Evolutionary conservation across 2,113 vertebrate genomes (phyloP), one percentile per base, ranked within the genome.

Genomic region (Phrynosoma blainvillii): DNA sequence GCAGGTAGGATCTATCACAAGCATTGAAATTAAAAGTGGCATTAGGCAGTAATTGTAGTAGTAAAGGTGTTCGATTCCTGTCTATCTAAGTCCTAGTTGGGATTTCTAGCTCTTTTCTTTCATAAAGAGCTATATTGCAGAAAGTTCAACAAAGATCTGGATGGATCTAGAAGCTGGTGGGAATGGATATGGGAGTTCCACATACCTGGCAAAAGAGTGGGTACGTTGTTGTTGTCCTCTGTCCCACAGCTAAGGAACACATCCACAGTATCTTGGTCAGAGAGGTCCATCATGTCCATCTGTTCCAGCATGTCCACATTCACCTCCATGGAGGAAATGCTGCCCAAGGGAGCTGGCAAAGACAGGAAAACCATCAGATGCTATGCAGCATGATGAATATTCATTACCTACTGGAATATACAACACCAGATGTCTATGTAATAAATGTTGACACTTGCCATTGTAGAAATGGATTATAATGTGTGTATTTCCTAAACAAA

Each of bases 251-350:
- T 97, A 93, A 99, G 96, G 96, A 99, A 99, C 59, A 99, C 98
- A 0, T 99, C 98, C 87, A 98, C 90, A 20, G 97, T 95, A 42
- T 99, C 98, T 89, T 97, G 98, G 93, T 99, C 98, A 20, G 98
- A 98, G 90, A 98, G 96, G 88, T 99, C 98, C 83, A 98, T 96
- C 88, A 98, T 94, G 21, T 99, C 98, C 96, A 99, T 98, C 94
- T 99, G 98, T 92, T 99, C 98, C 94, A 99, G 93, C 82, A 98
- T 96, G 94, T 99, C 98, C 93, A 99, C 98, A 0, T 99, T 99
- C 90, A 99, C 98, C 94, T 99, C 98, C 98, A 99, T 99, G 81
- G 98, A 99, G 0, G 98, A 99, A 95, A 99, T 97, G 89, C 98
- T 99, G 88, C 98, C 98, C 42, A 99, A 97, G 21, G 98, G 98